Evolutionary conservation across 1,140 invertebrate genomes (phyloP), one percentile per base, ranked within the genome.

Genomic region (Choristoneura fumiferana): DNA sequence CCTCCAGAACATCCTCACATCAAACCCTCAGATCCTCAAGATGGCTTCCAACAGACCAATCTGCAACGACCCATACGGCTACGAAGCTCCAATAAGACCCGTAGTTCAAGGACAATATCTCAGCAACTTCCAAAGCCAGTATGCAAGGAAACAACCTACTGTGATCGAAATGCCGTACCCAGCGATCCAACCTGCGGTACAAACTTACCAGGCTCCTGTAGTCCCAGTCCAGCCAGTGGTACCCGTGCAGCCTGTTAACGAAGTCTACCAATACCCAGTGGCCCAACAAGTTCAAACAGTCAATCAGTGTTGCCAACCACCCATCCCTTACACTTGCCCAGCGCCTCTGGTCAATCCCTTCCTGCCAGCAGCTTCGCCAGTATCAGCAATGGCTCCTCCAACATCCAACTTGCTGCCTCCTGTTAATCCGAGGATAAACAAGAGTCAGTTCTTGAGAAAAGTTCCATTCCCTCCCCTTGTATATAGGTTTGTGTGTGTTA

Each of bases 391-490:
- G 43, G 43, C 73, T 8, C 66, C 73, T 1, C 58, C 68, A 1
- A 62, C 66, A n/a, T 70, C 69, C 0, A 72, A 58, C 13, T n/a
- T 71, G 3, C 33, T 67, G 13, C 65, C 74, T 4, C 71, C 81
- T 10, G 60, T 67, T 0, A 57, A 53, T 1, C 67, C 73, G 1
- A 63, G 38, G 5, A 60, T 72, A 56, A 43, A 62, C 0, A 62
- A 69, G 18, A 69, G 66, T 12, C 69, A 78, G n/a, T 78, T 72
- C 39, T 58, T 81, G 45, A 63, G 78, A 17, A 81, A 78, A 61
- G 70, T 81, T 36, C 76, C 76, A 0, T 78, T 81, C 15, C 78
- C 78, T 6, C 78, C 2, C 78, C 75, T 0, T 74, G 67, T 33
- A 58, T 78, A 37, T 76, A 70, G 61, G 58, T 40, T 54, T 57